Base-by-base conservation (phyloP, 2,113 vertebrate species). In the cat (Felis catus) region DNA sequence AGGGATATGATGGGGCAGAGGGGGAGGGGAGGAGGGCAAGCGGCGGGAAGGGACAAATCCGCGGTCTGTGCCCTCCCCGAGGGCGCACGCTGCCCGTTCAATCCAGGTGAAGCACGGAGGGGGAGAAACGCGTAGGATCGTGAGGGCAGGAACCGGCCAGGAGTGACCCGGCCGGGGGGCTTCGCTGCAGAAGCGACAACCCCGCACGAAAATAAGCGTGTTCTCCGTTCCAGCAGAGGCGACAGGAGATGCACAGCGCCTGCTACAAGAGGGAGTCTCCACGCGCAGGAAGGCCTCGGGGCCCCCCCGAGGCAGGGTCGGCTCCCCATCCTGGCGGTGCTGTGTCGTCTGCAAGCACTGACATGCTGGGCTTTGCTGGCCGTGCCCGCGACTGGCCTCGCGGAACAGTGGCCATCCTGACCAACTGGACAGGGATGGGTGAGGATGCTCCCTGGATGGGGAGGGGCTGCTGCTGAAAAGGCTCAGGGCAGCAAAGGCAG, bases 71-170 rank as follows among this genome's bases (percentile, higher is more conserved):
- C 18, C 29, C 41, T 45, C 31, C 6, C 12, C 21, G 12, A 18
- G 31, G 11, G 4, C 0, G 0, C 8, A 7, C 6, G 19, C 23
- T 27, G 14, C 0, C 15, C n/a, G 8, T 23, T 8, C 6, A 19
- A 29, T 23, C 4, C 15, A 18, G 0, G 1, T 3, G 21, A 65
- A 25, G 19, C 3, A 0, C 5, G 5, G 25, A 76, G 45, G 29
- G n/a, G 21, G 79, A 7, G 73, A 39, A 31, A 25, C 0, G 2
- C 5, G 0, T 0, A 0, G 39, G 4, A 15, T 41, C 10, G 7
- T 4, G 25, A 39, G 14, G 48, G 11, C 14, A 13, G 15, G 4
- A 11, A 3, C 11, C 0, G 23, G 74, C 19, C 31, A 21, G 53
- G 23, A 65, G 48, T 4, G 15, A 36, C 3, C 31, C 41, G 55